Evolutionary conservation across 2,888 invertebrate genomes (phyloP).

Genomic region (Gymnoscelis rufifasciata): DNA sequence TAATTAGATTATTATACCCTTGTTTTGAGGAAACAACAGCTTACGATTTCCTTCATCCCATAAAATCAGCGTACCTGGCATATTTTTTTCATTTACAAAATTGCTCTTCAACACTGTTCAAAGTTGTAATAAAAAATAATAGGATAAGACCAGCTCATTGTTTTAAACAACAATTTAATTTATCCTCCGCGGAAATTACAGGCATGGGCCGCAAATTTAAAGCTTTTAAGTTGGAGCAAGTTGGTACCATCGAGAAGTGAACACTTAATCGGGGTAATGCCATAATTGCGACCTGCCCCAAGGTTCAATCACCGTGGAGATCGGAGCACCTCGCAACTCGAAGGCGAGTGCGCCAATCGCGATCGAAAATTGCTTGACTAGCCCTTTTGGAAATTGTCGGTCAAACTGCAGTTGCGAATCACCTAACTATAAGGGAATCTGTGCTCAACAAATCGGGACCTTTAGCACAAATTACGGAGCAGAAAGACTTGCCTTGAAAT

Average conservation of each 20-base stretch:
- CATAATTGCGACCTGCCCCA: conserved; percentile 69
- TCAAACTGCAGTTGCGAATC: conserved; percentile 54
- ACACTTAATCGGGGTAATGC: conserved; percentile 70
- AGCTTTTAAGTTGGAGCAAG: conserved; percentile 45
- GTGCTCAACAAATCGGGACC: conserved; percentile 58
- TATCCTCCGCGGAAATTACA: conserved; percentile 46
- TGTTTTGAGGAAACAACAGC: conserved; percentile 24
- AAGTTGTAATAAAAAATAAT: conserved; percentile 27
- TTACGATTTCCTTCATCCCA: conserved; percentile 19
- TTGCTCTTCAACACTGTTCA: conserved; percentile 8
- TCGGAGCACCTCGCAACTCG: conserved; percentile 43
- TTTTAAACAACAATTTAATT: conserved; percentile 56
- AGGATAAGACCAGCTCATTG: conserved; percentile 39
- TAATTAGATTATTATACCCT: conserved; percentile 53
- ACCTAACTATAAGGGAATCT: conserved; percentile 19
- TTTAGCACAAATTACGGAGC: conserved; percentile 65
- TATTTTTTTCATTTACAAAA: conserved; percentile 12
- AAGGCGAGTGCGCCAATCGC: conserved; percentile 55
- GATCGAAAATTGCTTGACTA: conserved; percentile 64
- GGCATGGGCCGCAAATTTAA: conserved; percentile 47
- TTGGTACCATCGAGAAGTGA: conserved; percentile 54
- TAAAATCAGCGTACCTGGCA: conserved; percentile 21
- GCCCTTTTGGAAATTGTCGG: conserved; percentile 64
- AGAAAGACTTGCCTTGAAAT: conserved; percentile 59
- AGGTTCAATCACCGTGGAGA: conserved; percentile 62